Evolutionary conservation across 1,140 invertebrate species (phyloP), one percentile per base, ranked within the genome.

Genomic region (Diuraphis noxia): DNA sequence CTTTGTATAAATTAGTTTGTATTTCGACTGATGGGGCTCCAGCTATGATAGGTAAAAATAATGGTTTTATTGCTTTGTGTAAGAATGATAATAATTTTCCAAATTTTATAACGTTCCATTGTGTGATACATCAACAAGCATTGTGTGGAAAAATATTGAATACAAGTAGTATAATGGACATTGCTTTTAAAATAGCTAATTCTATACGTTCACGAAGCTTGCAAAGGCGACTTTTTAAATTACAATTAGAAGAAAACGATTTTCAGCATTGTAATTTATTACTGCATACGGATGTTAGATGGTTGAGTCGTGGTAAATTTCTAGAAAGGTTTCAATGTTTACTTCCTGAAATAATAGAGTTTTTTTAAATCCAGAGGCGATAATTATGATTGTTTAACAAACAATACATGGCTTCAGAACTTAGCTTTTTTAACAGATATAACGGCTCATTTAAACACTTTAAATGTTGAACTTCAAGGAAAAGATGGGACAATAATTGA

Each of bases 31-130:
- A 86, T 52, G 46, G 84, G 49, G 84, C n/a, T 52, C 84, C 84
- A 86, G 30, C 84, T 49, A 49, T 86, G 43, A 49, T 13, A 36
- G 84, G 46, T 49, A 86, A 86, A 46, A 86, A 86, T 46, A 86
- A 86, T 46, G 84, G 84, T 46, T 86, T 86, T 86, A 46, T 86
- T 49, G 46, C 46, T 49, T 86, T 86, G 46, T 86, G 84, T 86
- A 86, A 52, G 19, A 86, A 86, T 52, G 43, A 86, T 86, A 86
- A 86, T 86, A 49, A 49, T 49, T 86, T 86, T 86, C 84, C 84
- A 49, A 49, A 86, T 52, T 86, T 86, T 86, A 40, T 52, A 34
- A 34, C 43, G 46, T 86, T 49, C 38, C 84, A 86, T 86, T 86
- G 84, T 49, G 46, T 86, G 46, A 86, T 86, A 21, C 46, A 86